Base-by-base conservation (phyloP, 2,797 vertebrate genomes). In the Etheostoma nigrum region DNA sequence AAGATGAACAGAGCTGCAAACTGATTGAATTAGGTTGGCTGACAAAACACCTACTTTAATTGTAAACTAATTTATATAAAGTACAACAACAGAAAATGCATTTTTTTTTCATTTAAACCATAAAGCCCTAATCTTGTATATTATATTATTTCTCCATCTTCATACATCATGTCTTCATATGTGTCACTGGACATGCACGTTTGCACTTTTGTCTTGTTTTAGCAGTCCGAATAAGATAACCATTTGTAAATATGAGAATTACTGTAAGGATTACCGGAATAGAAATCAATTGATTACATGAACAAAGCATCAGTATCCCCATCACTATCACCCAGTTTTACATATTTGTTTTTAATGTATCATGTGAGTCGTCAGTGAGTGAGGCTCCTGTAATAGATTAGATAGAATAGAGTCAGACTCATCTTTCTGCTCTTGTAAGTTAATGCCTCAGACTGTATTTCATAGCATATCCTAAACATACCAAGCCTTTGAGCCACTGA, bases 401-500 rank as follows among this genome's bases (percentile, higher is more conserved):
- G n/a, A n/a, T n/a, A n/a, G n/a, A n/a, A n/a, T 57, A 51, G 71
- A 87, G 53, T 70, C 74, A 48, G 47, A 55, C 60, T 58, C 19
- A 54, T 79, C 51, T 11, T 19, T 55, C 67, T 5, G 14, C 33
- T 71, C 44, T 55, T 54, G 4, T 49, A 65, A 42, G 59, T 71
- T 57, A 44, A 64, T 54, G 54, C 73, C 70, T 65, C n/a, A 33
- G 48, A 72, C 70, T 79, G 61, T 59, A 69, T 70, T 80, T 67
- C 12, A 61, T 75, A 62, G 72, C 59, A 52, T 55, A 70, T 82
- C 54, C 57, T 53, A 42, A 83, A 82, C 74, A 78, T 76, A 15
- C 70, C 36, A 18, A 76, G 70, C 81, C 78, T 76, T 52, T 67
- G 76, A 85, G 72, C 76, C 67, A 54, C 69, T 91, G 86, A 91